Base-by-base conservation (phyloP, 2,888 invertebrate species). In the Morpho helenor region DNA sequence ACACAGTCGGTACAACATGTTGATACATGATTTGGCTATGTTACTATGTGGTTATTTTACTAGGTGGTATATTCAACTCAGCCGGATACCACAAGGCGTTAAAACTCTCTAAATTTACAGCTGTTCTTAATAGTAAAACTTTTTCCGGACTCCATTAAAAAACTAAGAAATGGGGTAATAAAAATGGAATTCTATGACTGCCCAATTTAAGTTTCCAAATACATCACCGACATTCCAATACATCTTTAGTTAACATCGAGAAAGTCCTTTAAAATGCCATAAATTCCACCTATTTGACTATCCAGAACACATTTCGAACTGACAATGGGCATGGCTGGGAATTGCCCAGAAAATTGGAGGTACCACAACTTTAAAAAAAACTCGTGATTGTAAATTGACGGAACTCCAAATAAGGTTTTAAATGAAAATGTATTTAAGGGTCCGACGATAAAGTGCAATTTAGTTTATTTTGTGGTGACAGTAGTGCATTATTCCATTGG, bases 231-330 rank as follows among this genome's bases (percentile, higher is more conserved):
- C 53, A 59, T 56, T 59, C 56, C 53, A 16, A 45, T 56, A 50
- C 60, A 58, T 62, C 55, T 50, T 50, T 46, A 55, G 51, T 53
- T 40, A 39, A 52, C n/a, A n/a, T 61, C 52, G 49, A 8, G 8
- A 45, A 62, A 53, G 59, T 63, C 63, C 64, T 65, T 67, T 66
- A 68, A 72, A 75, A 74, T 70, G 66, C 62, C 73, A 76, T 81
- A 80, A 80, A 80, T 81, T 65, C 65, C 39, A 54, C 57, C 49
- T 42, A 61, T 63, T 63, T 61, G 77, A 77, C 76, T 77, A 77
- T 76, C 75, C 73, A 71, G 73, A 76, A 75, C 77, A 80, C 74
- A 78, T 80, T 82, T 77, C 73, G 69, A 75, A 75, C 74, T 76
- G 76, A 80, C 80, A 79, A 80, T 77, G 73, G 76, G 73, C 72